A percentile compares a stretch with the other conserved stretches of the same genome.
These are phyloP conservation scores for Galleria mellonella DNA, from an alignment of 1,140 invertebrate genomes.

Conservation along the genomic window DNA sequence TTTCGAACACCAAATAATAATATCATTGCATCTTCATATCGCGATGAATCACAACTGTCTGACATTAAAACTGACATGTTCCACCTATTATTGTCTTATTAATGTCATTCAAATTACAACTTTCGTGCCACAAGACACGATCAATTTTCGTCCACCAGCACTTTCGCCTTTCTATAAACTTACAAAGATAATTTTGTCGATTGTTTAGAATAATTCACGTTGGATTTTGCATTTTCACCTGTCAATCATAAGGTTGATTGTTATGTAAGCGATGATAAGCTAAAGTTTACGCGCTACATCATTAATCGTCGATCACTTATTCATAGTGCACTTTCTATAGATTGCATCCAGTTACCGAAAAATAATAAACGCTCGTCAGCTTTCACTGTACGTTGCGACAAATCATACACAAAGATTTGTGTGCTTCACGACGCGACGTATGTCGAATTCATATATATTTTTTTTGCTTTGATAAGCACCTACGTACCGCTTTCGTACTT, in stretches of 20 bases:
- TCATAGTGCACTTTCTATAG: slow-evolving; percentile 14
- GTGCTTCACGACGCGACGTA: no score
- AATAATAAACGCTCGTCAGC: slow-evolving; percentile 7
- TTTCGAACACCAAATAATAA: no score
- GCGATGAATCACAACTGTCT: slow-evolving; percentile 8
- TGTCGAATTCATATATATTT: no score
- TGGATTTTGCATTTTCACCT: no score
- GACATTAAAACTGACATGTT: slow-evolving; percentile 9
- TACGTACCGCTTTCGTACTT: no score
- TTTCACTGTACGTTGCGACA: slow-evolving; percentile 9
- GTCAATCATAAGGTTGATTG: no score
- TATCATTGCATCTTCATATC: slow-evolving; percentile 2
- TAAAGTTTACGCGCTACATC: slow-evolving; percentile 2
- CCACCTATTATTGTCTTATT: slow-evolving; percentile 2
- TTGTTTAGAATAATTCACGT: no score
- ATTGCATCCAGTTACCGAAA: slow-evolving; percentile 13
- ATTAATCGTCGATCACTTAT: slow-evolving; percentile 11
- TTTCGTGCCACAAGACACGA: neutral
- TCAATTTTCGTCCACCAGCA: slow-evolving; percentile 2
- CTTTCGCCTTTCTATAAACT: slow-evolving; percentile 12
- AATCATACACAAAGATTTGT: neutral
- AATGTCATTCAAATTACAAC: slow-evolving; percentile 6
- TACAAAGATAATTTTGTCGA: neutral
- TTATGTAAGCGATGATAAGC: no score
- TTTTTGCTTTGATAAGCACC: no score